phyloP scores from a whole-genome alignment of 2,113 vertebrate genomes.

The Promerops cafer region DNA sequence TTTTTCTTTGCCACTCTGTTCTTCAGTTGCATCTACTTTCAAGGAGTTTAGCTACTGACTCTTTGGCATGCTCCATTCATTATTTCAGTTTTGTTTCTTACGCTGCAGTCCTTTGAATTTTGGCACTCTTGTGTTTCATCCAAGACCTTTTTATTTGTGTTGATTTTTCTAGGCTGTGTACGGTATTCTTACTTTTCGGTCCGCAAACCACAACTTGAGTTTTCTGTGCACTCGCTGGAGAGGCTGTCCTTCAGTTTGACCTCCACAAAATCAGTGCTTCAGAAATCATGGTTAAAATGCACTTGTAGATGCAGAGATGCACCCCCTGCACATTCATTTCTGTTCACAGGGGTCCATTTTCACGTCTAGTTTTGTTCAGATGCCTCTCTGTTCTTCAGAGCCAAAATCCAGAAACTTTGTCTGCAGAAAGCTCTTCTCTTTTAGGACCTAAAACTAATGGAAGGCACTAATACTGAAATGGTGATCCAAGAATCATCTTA shows the following conservation, averaged over 20 bases:
- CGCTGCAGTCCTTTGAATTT: constrained; percentile 27
- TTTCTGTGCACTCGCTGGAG: background rate
- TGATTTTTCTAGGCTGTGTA: background rate
- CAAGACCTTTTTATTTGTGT: background rate
- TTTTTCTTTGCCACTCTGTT: constrained; percentile 43
- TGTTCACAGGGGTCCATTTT: background rate
- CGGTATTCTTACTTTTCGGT: background rate
- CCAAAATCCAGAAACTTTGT: background rate
- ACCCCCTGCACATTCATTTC: background rate
- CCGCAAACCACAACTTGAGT: background rate
- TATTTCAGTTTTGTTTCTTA: constrained; percentile 31
- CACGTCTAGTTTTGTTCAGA: background rate
- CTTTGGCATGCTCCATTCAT: constrained; percentile 29
- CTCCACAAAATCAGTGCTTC: background rate
- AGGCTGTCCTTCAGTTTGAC: background rate
- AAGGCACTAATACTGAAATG: background rate
- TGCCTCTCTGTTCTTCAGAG: background rate
- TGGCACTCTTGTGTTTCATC: background rate
- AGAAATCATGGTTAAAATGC: background rate
- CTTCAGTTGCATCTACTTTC: constrained; percentile 2
- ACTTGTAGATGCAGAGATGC: background rate
- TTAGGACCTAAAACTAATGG: background rate
- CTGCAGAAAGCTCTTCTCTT: background rate
- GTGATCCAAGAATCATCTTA: background rate
- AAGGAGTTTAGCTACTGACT: constrained; percentile 34